Evolutionary conservation across 2,113 vertebrate species (phyloP).

Genomic region (Gallinago undulata): DNA sequence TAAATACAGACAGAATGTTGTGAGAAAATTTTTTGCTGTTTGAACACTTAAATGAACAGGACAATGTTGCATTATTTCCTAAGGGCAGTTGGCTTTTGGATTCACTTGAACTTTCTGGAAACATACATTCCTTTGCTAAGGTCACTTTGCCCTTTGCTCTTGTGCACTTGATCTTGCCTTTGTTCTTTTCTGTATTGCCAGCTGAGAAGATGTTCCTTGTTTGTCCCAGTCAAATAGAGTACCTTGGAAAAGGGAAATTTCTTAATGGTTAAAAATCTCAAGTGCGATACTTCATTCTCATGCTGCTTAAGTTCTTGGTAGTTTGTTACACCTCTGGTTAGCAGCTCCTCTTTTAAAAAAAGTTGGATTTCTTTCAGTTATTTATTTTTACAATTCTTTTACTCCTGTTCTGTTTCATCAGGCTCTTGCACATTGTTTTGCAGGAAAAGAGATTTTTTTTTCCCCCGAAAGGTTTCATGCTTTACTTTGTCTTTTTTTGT

Average conservation of each 20-base stretch:
- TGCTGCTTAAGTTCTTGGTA: background rate
- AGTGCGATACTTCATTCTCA: accelerated
- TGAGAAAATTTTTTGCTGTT: background rate
- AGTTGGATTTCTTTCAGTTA: background rate
- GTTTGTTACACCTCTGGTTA: background rate
- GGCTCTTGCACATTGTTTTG: background rate
- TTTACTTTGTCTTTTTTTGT: background rate
- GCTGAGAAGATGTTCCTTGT: background rate
- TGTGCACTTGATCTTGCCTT: background rate
- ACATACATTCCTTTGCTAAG: background rate
- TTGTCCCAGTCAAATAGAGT: background rate
- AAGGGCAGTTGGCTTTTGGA: background rate
- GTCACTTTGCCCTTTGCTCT: constrained; percentile 27
- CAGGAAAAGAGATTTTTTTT: background rate
- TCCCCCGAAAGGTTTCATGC: background rate
- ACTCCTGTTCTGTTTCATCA: background rate
- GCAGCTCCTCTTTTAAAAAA: background rate
- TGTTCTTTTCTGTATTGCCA: background rate
- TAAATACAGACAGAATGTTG: background rate
- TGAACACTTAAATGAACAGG: background rate
- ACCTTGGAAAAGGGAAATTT: background rate
- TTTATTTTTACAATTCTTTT: background rate
- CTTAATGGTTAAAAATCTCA: background rate
- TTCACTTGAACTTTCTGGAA: constrained; percentile 21
- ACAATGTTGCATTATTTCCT: background rate